These are phyloP conservation scores for Latrodectus geometricus DNA, from an alignment of 1,140 invertebrate genomes.

Conservation along the genomic window DNA sequence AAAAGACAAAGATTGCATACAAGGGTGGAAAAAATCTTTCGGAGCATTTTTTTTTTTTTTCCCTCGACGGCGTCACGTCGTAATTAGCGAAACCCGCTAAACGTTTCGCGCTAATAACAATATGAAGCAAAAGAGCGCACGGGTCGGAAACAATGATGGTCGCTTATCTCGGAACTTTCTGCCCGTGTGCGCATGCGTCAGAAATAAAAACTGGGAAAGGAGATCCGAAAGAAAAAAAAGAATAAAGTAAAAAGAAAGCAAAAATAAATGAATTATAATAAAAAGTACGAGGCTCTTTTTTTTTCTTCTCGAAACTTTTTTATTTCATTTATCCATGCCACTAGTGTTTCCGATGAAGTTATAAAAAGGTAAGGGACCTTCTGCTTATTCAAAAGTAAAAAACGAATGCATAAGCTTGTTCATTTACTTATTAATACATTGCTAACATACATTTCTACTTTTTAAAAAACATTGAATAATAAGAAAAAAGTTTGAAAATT, in stretches of 20 bases:
- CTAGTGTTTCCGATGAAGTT: slow-evolving; percentile 54
- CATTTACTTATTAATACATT: neutral
- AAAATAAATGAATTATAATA: slow-evolving; percentile 51
- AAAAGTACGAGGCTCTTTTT: slow-evolving; percentile 47
- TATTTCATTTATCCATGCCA: slow-evolving; percentile 15
- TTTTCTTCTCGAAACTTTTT: slow-evolving; percentile 2
- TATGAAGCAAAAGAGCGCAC: slow-evolving; percentile 34
- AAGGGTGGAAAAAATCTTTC: slow-evolving; percentile 3
- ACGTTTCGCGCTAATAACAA: slow-evolving; percentile 47
- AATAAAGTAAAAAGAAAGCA: neutral
- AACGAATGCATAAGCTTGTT: neutral
- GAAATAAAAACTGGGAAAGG: slow-evolving; percentile 1
- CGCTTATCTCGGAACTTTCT: slow-evolving; percentile 42
- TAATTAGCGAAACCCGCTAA: slow-evolving; percentile 52
- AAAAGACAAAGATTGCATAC: slow-evolving; percentile 12
- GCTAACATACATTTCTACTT: no score
- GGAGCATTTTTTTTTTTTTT: slow-evolving; percentile 24
- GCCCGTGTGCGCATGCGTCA: slow-evolving; percentile 34
- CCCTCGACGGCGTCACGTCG: slow-evolving; percentile 2
- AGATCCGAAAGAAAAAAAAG: neutral
- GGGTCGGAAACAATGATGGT: slow-evolving; percentile 25
- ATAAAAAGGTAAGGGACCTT: slow-evolving; percentile 21
- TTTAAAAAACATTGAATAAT: no score
- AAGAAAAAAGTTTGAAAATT: no score
- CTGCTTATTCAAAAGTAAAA: slow-evolving; percentile 19